Evolutionary conservation across 64 coral and sea anemone species (phyloP), one percentile per base, ranked within the genome.

Genomic region (Cladopsammia gracilis): DNA sequence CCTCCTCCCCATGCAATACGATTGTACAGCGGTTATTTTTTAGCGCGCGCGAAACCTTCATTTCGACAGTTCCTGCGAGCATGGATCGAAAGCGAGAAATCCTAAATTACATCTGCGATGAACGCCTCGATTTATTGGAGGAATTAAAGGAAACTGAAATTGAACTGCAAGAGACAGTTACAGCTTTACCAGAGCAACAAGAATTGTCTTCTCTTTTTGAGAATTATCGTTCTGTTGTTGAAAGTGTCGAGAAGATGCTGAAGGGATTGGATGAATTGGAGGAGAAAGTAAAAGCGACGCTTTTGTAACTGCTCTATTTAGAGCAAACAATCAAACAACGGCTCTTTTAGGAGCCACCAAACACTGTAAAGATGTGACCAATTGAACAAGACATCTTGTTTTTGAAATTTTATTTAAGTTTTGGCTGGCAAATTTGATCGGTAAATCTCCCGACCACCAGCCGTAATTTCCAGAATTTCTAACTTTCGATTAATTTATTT

Each of bases 311-410:
- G 72, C 72, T 75, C 46, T 49, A 48, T 75, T 75, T 48, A 49
- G 72, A 75, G 72, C 46, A 42, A 75, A 75, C 72, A 75, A 20
- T 48, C 72, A n/a, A 73, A 26, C 44, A 73, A 73, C 44, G 70
- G n/a, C n/a, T n/a, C n/a, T n/a, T n/a, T n/a, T n/a, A n/a, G n/a
- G n/a, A n/a, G n/a, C n/a, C n/a, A n/a, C n/a, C n/a, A n/a, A n/a
- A n/a, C n/a, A n/a, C n/a, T n/a, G n/a, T n/a, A n/a, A n/a, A n/a
- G n/a, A n/a, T n/a, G n/a, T n/a, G n/a, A n/a, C n/a, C n/a, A n/a
- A n/a, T n/a, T n/a, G n/a, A n/a, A n/a, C n/a, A n/a, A n/a, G n/a
- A n/a, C n/a, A n/a, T n/a, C n/a, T n/a, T n/a, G n/a, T n/a, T n/a
- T n/a, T n/a, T n/a, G n/a, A n/a, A n/a, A n/a, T n/a, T n/a, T n/a